A percentile compares a stretch with the other conserved stretches of the same genome.
These are phyloP conservation scores for Theocolax elegans DNA, from an alignment of 1,140 invertebrate genomes.

Conservation along the genomic window DNA sequence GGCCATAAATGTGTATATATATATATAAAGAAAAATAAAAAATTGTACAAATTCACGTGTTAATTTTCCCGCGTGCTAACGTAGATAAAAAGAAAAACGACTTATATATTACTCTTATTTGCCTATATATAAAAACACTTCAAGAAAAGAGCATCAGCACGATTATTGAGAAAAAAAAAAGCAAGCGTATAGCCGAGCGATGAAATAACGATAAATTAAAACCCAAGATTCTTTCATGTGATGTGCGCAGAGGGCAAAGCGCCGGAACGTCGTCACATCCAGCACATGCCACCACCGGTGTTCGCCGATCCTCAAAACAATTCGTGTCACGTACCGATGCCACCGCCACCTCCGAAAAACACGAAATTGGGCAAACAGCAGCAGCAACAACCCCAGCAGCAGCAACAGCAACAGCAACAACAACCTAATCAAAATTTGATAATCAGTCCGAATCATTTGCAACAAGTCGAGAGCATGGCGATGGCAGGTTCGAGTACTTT, in stretches of 20 bases:
- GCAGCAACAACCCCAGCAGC: too few species aligned
- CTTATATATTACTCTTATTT: too few species aligned
- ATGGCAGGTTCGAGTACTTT: constrained; percentile 70
- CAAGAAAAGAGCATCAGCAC: too few species aligned
- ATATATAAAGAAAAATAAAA: background rate
- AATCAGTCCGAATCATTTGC: constrained; percentile 70
- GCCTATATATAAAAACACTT: too few species aligned
- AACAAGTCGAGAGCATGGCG: constrained; percentile 70
- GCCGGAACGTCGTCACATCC: constrained; percentile 75
- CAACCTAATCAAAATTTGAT: constrained; percentile 61
- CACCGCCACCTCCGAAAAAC: constrained; percentile 80
- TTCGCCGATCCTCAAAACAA: constrained; percentile 81
- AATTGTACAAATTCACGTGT: too few species aligned
- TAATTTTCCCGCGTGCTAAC: too few species aligned
- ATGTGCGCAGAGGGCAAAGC: constrained; percentile 27
- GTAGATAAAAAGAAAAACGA: too few species aligned
- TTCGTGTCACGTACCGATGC: constrained; percentile 73
- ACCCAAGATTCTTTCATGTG: constrained; percentile 1
- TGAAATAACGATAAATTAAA: background rate
- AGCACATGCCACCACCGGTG: constrained; percentile 81
- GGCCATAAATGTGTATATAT: background rate
- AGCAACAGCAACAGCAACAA: constrained; percentile 56
- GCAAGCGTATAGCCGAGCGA: too few species aligned
- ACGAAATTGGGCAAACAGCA: constrained; percentile 70
- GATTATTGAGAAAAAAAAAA: too few species aligned